These are phyloP conservation scores for Eremophila alpestris DNA, from an alignment of 2,797 vertebrate genomes.

Conservation along the genomic window DNA sequence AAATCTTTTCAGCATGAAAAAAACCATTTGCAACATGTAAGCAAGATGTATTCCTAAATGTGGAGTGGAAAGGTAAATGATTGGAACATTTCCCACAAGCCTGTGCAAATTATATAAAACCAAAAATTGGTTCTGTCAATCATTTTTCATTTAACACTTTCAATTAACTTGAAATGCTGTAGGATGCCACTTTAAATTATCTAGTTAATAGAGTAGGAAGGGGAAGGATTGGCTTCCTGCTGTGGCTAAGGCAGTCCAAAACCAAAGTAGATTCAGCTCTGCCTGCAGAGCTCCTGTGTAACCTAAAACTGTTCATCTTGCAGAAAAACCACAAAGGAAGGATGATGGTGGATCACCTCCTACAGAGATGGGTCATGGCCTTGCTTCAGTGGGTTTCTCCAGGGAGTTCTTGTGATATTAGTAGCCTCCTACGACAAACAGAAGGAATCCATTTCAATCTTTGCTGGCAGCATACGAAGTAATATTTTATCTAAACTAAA, in stretches of 20 bases:
- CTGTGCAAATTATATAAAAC: conserved; percentile 6
- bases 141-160: conserved; percentile 55
- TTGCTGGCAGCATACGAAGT: background rate
- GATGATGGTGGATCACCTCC: conserved; percentile 8
- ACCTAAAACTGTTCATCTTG: background rate
- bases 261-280: conserved; percentile 10
- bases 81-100: conserved; percentile 30
- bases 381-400: background rate
- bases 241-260: conserved; percentile 26
- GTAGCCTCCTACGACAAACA: background rate
- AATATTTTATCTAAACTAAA: background rate
- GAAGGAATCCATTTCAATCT: background rate
- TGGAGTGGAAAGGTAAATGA: conserved; percentile 3
- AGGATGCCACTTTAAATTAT: conserved; percentile 59
- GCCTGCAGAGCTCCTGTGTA: conserved; percentile 28
- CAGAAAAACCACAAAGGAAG: conserved; percentile 8
- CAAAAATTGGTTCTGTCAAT: conserved; percentile 23
- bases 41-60: background rate
- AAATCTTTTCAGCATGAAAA: conserved; percentile 1
- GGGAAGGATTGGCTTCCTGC: conserved; percentile 43
- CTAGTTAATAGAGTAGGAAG: conserved; percentile 55
- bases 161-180: conserved; percentile 53
- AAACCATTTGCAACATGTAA: background rate
- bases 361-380: background rate
- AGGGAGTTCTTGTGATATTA: background rate